Base-by-base conservation (phyloP, 2,113 vertebrate species). In the Clarias magur region DNA sequence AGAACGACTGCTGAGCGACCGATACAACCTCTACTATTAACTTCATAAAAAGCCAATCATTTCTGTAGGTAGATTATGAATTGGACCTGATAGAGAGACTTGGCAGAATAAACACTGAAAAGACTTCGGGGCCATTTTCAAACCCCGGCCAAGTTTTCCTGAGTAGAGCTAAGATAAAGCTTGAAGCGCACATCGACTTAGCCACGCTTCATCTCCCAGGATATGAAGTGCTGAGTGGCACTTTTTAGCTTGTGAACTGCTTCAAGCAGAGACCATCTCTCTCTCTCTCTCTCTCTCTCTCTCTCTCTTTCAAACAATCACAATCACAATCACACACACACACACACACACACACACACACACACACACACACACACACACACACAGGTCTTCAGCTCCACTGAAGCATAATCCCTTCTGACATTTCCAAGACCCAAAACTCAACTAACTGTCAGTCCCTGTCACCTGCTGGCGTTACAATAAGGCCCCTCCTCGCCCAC, bases 381-480 rank as follows among this genome's bases (percentile, higher is more conserved):
- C 27, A 3, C 11, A 48, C 48, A 7, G 48, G 42, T 85, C 42
- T 27, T 80, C 62, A 80, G 53, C 62, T 57, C 85, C 23, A 86
- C 62, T 15, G 21, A 86, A 63, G 75, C 30, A 63, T 80, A 86
- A 86, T 86, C 85, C 63, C 53, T 86, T 67, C 76, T 86, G 85
- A 86, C 85, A 86, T 63, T 86, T 75, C 76, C 82, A 87, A 80
- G 75, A 27, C 34, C 85, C 65, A 82, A 63, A 82, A 84, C 86
- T 89, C 85, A 89, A 86, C 85, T 83, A 42, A 78, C 67, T 27
- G 19, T 60, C 53, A 82, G 70, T 81, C 70, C 38, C 78, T 68
- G 75, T 80, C 85, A 87, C 84, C 81, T 59, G n/a, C 79, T 70
- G 82, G 73, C 85, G 56, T 86, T 70, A 83, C 63, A 83, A 68